These are phyloP conservation scores for Gisinianus flammeolus DNA, from an alignment of 2,888 invertebrate genomes.

Conservation along the genomic window DNA sequence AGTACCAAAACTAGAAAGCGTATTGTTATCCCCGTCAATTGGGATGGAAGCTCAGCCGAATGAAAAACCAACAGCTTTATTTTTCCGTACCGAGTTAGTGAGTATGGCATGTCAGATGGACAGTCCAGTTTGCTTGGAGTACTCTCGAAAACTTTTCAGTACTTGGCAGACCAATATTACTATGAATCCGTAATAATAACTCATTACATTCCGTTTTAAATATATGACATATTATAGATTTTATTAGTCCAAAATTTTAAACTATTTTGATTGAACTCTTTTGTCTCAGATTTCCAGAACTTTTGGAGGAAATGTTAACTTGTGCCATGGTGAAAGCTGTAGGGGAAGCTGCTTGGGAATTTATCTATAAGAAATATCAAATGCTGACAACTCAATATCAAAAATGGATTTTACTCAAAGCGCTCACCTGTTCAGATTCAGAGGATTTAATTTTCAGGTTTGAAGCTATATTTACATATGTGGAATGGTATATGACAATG, in stretches of 20 bases:
- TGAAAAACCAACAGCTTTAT: neutral
- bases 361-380: conserved; percentile 1
- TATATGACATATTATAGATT: too few relatives aligned
- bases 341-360: conserved; percentile 21
- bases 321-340: conserved; percentile 22
- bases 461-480: neutral
- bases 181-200: neutral
- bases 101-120: conserved; percentile 30
- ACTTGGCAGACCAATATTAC: neutral
- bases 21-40: neutral
- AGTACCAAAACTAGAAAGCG: conserved; percentile 23
- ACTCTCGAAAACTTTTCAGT: neutral
- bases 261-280: too few relatives aligned
- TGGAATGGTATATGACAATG: too few relatives aligned
- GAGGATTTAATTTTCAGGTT: conserved; percentile 1
- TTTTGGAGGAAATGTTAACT: neutral
- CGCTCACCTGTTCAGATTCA: conserved; percentile 10
- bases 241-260: neutral
- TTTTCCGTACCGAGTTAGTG: conserved; percentile 8
- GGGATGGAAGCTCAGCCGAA: neutral
- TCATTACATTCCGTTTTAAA: neutral
- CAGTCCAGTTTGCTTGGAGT: neutral
- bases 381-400: neutral
- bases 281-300: conserved; percentile 12
- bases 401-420: conserved; percentile 13